Conservation (phyloP, 92 coral and sea anemone genomes). For the Epizoanthus rinbou region DNA sequence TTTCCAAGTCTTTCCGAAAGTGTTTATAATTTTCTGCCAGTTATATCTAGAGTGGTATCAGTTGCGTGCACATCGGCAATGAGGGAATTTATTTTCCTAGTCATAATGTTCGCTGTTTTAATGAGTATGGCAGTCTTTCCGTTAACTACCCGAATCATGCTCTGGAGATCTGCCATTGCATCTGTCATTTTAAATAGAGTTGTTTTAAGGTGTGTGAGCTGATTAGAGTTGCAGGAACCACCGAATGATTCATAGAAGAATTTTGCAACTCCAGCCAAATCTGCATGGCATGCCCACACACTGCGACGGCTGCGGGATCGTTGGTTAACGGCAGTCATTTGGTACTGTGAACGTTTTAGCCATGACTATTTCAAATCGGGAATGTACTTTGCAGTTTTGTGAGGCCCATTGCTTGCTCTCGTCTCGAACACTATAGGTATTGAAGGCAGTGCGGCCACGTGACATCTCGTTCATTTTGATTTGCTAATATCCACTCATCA, state of each 20-base stretch:
- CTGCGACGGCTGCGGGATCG: not conserved
- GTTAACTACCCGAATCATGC: conserved; percentile 9
- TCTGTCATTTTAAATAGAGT: conserved; percentile 25
- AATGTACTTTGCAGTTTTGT: not conserved
- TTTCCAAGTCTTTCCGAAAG: not conserved
- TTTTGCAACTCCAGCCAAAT: conserved; percentile 27
- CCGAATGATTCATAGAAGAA: conserved; percentile 42
- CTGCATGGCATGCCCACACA: conserved; percentile 42
- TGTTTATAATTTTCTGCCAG: conserved; percentile 25
- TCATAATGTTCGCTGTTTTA: conserved; percentile 35
- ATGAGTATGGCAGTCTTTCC: conserved; percentile 14
- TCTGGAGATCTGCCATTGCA: conserved; percentile 8
- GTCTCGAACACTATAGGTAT: no score
- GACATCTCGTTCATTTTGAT: not conserved
- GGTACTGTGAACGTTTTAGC: not conserved
- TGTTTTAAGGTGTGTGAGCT: conserved; percentile 5
- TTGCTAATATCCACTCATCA: not conserved
- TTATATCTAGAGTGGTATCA: conserved; percentile 27
- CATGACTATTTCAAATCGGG: not conserved
- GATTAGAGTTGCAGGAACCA: conserved; percentile 30
- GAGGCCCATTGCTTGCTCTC: conserved; percentile 1
- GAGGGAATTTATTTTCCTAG: conserved; percentile 33
- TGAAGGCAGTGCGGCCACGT: no score
- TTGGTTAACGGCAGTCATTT: not conserved
- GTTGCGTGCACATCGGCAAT: not conserved